A percentile compares a stretch with the other conserved stretches of the same genome.
Conservation (phyloP, 2,888 invertebrate genomes). For the Tiliacea aurago region DNA sequence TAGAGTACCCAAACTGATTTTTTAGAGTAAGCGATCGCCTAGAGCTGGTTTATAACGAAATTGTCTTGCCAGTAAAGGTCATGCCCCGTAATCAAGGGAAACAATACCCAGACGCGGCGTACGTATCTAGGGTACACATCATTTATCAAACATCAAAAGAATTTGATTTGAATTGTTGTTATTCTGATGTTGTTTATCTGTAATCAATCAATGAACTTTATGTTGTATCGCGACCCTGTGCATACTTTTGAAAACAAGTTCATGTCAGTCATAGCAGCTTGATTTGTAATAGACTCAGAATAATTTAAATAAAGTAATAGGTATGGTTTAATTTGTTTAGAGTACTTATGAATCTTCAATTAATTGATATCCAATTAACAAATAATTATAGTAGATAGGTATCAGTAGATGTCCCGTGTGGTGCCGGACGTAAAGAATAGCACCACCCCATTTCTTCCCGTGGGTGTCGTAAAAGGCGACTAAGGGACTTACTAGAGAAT, state of each 20-base stretch:
- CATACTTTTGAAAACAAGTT: slow-evolving; percentile 8
- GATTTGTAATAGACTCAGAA: background rate
- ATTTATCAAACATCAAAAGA: slow-evolving; percentile 64
- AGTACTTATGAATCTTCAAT: background rate
- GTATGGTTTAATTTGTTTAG: background rate
- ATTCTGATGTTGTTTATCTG: slow-evolving; percentile 51
- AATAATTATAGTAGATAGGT: background rate
- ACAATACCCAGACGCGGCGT: slow-evolving; percentile 35
- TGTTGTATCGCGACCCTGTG: background rate
- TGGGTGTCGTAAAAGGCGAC: no score
- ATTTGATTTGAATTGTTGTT: slow-evolving; percentile 64
- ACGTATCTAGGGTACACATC: slow-evolving; percentile 49
- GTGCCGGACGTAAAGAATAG: accelerated
- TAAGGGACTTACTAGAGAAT: no score
- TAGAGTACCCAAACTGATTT: slow-evolving; percentile 38
- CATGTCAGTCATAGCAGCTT: slow-evolving; percentile 6
- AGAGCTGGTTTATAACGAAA: slow-evolving; percentile 53
- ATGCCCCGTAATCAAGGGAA: slow-evolving; percentile 52
- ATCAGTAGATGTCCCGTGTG: background rate
- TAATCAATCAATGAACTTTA: slow-evolving; percentile 50
- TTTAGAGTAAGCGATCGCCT: slow-evolving; percentile 47
- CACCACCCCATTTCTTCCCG: no score
- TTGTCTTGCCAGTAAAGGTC: slow-evolving; percentile 57
- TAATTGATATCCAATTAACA: background rate
- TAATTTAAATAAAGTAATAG: background rate